phyloP scores from a whole-genome alignment of 2,113 vertebrate species.

The Cettia cetti region DNA sequence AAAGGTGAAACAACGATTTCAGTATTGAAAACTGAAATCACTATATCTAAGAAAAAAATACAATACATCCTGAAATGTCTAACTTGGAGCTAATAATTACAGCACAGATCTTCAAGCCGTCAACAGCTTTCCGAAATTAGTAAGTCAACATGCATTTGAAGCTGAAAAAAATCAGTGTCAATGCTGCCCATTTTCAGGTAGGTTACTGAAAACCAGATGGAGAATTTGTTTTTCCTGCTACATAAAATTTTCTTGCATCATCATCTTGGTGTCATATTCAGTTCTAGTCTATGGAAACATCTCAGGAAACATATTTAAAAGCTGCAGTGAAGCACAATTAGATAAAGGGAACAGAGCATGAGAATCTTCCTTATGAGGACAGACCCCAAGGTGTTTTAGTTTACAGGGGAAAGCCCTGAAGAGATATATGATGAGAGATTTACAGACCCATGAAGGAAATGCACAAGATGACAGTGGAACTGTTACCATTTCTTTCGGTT shows the following conservation, averaged over 20 bases:
- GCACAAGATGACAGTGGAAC: background rate
- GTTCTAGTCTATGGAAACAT: background rate
- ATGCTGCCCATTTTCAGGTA: fast-evolving
- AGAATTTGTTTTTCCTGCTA: background rate
- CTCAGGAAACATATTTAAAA: background rate
- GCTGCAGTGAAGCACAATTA: background rate
- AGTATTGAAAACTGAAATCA: background rate
- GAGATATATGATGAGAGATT: background rate
- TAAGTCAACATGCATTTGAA: background rate
- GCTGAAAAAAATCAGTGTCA: background rate
- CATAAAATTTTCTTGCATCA: background rate
- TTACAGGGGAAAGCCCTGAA: background rate
- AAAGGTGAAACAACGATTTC: background rate
- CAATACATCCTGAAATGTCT: background rate
- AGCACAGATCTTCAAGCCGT: background rate
- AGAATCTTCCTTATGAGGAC: background rate
- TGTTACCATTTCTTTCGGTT: background rate
- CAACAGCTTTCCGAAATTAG: background rate
- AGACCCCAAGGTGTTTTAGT: background rate
- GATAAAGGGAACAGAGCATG: background rate
- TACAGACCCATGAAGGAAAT: background rate
- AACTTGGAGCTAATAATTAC: background rate
- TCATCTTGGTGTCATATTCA: background rate
- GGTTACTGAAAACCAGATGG: background rate
- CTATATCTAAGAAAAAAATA: background rate